Evolutionary conservation across 2,888 invertebrate genomes (phyloP), one percentile per base, ranked within the genome.

Genomic region (Melanotus villosus): DNA sequence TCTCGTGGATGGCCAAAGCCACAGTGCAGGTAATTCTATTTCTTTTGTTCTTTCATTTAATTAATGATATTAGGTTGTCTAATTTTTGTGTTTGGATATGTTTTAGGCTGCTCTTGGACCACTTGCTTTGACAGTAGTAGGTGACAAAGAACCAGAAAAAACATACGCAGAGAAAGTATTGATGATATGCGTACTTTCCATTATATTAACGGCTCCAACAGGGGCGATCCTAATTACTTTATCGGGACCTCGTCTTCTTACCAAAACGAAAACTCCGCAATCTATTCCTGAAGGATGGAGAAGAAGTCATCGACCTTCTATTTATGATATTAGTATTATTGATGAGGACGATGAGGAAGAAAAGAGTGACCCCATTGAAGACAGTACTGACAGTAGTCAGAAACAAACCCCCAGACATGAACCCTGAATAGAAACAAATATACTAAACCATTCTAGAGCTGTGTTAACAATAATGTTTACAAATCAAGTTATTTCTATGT

Each of bases 1-100:
- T 98, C 3, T 90, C 97, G 0, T 97, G 96, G 93, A 93, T 98
- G 91, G 95, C 98, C 1, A 99, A 99, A 85, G 98, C 98, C 4
- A 98, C 98, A n/a, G 98, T 98, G 0, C 98, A 96, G 89, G 94
- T 92, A 85, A 77, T 73, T 34, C 7, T 26, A 26, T 5, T 3
- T 26, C n/a, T 34, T 5, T 5, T 26, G 4, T 26, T 26, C 26
- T 38, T n/a, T 12, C 10, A 38, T 4, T 38, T 38, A 38, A 38
- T 38, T 38, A 3, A 38, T 10, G 14, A 7, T 38, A 12, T 38
- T 38, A 38, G 6, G 3, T 7, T 12, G n/a, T 7, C 4, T 38
- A 38, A 38, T 38, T 38, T 7, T 38, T 38, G 10, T 1, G 62
- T 0, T n/a, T 10, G 4, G 21, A 68, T 30, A 62, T 70, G 58